phyloP scores from a whole-genome alignment of 2,113 vertebrate species.

The Gopherus evgoodei region DNA sequence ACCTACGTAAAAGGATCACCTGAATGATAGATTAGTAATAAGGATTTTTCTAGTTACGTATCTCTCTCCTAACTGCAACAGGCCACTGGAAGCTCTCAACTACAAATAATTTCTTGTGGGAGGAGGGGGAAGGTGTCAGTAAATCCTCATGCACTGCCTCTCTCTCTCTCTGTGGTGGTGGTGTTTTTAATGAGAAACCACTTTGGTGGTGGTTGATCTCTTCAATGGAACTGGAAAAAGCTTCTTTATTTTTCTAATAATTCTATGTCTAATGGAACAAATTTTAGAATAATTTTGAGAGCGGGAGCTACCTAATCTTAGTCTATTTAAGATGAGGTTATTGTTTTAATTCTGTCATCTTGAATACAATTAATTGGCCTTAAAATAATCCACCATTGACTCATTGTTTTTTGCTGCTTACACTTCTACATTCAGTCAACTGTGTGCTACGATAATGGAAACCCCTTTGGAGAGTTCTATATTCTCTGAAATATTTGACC shows the following conservation, averaged over 20 bases:
- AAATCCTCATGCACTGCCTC: neutral
- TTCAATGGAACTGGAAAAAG: conserved; percentile 27
- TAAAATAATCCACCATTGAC: neutral
- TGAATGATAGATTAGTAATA: rapidly evolving
- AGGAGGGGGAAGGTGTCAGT: neutral
- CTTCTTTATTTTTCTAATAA: conserved; percentile 52
- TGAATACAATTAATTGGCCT: neutral
- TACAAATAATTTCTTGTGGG: neutral
- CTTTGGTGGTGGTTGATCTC: conserved; percentile 9
- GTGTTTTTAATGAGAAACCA: conserved; percentile 32
- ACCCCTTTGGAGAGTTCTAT: neutral
- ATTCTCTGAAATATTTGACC: neutral
- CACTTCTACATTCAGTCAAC: neutral
- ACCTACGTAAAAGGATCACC: neutral
- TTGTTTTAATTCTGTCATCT: neutral
- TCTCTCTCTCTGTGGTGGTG: neutral
- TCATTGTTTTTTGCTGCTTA: neutral
- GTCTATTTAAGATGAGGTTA: neutral
- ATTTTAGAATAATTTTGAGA: conserved; percentile 11
- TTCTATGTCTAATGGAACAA: conserved; percentile 20
- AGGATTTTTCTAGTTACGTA: neutral
- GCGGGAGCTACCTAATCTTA: neutral
- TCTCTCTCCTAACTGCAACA: neutral
- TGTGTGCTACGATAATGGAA: neutral
- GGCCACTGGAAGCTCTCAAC: neutral